Evolutionary conservation across 2,888 invertebrate genomes (phyloP).

Genomic region (Catocala sponsa): DNA sequence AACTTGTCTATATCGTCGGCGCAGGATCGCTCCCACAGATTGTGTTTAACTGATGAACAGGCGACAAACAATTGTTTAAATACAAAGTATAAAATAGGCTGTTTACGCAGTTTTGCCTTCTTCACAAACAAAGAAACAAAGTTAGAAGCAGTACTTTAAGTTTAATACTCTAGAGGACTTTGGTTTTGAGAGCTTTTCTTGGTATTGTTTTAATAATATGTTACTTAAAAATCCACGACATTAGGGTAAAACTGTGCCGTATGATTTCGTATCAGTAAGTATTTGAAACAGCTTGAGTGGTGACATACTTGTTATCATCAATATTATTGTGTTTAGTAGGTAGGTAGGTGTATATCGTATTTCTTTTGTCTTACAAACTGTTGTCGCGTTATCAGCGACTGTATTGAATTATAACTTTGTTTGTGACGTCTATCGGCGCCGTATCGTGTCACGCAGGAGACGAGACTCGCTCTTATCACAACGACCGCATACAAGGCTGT

Average conservation of each 20-base stretch:
- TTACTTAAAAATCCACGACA: too few relatives aligned
- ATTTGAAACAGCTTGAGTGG: background rate
- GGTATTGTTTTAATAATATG: background rate
- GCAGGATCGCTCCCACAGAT: constrained; percentile 62
- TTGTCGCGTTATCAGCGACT: constrained; percentile 53
- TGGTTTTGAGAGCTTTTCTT: constrained; percentile 2
- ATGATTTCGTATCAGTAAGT: background rate
- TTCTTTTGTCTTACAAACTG: constrained; percentile 53
- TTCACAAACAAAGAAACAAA: constrained; percentile 25
- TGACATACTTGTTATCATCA: background rate
- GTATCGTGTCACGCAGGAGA: constrained; percentile 40
- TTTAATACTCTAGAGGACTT: background rate
- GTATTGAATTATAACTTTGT: constrained; percentile 64
- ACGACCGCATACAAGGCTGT: constrained; percentile 57
- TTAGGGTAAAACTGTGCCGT: too few relatives aligned
- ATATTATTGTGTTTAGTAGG: constrained; percentile 3
- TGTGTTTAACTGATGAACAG: constrained; percentile 43
- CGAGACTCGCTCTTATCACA: constrained; percentile 54
- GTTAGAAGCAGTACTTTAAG: constrained; percentile 8
- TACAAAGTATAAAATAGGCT: constrained; percentile 32
- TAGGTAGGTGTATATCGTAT: constrained; percentile 20
- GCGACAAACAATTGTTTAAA: constrained; percentile 38
- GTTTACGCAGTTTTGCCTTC: constrained; percentile 20
- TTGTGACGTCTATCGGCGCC: constrained; percentile 52
- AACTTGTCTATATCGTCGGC: constrained; percentile 60